These are phyloP conservation scores for Hipposideros armiger DNA, from an alignment of 2,113 vertebrate species.

Conservation along the genomic window DNA sequence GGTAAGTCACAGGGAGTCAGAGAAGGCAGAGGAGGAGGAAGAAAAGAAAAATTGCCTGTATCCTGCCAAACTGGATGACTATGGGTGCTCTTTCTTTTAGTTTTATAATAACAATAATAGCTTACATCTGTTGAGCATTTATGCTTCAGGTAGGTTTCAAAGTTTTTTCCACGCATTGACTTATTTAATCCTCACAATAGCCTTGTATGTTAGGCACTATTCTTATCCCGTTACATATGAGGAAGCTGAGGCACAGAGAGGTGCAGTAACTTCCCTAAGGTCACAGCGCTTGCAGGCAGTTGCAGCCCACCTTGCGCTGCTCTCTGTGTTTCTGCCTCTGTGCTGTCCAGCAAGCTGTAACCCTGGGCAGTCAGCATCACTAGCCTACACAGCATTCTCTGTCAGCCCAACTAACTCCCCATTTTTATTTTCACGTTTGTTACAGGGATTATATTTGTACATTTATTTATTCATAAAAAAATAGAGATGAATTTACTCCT, in stretches of 20 bases:
- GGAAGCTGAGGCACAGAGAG: background rate
- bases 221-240: background rate
- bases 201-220: background rate
- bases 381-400: background rate
- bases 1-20: background rate
- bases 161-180: background rate
- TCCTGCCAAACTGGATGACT: background rate
- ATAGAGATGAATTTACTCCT: background rate
- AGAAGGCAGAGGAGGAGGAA: background rate
- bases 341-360: fast-evolving
- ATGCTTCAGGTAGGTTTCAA: background rate
- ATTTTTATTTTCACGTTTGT: background rate
- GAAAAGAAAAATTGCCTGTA: background rate
- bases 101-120: background rate
- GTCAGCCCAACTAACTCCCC: background rate
- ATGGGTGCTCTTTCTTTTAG: background rate
- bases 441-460: background rate
- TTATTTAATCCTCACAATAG: background rate
- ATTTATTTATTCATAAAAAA: constrained; percentile 20
- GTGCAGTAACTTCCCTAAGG: background rate
- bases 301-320: background rate
- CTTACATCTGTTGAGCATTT: background rate
- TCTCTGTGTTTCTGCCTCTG: background rate
- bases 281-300: background rate
- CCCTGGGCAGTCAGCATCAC: fast-evolving